Conservation (phyloP, 1,140 invertebrate genomes). For the Plutomurus gul region DNA sequence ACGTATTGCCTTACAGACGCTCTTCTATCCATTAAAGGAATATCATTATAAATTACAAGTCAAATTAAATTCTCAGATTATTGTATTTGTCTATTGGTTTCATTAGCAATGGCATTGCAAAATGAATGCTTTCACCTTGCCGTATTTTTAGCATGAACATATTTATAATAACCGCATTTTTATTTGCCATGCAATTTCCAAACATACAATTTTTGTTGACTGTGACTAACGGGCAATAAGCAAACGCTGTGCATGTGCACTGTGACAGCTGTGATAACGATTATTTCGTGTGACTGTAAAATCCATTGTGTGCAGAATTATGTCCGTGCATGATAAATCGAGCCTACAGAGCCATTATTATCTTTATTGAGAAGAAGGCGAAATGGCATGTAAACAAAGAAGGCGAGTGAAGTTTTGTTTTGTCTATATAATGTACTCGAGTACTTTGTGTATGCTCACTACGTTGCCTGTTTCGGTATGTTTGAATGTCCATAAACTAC, state of each 20-base stretch:
- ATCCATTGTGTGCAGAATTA: background rate
- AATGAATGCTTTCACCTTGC: too few relatives aligned
- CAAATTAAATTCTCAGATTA: background rate
- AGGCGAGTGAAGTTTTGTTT: background rate
- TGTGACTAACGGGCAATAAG: background rate
- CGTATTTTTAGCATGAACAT: too few relatives aligned
- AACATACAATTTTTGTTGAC: too few relatives aligned
- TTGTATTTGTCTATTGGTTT: background rate
- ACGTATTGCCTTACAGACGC: conserved; percentile 12
- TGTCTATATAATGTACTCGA: background rate
- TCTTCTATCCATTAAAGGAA: conserved; percentile 7
- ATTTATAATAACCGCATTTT: too few relatives aligned
- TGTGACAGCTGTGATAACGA: background rate
- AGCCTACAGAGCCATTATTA: background rate
- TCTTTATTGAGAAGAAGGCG: background rate
- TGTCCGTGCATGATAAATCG: background rate
- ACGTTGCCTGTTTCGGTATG: background rate
- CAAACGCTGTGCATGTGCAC: background rate
- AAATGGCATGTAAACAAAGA: background rate
- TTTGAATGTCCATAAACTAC: background rate
- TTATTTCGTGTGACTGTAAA: background rate
- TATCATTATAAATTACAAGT: conserved; percentile 10
- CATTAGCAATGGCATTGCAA: too few relatives aligned
- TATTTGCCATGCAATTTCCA: too few relatives aligned
- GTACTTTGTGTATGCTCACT: background rate